These are phyloP conservation scores for Xenus cinereus DNA, from an alignment of 2,113 vertebrate genomes.

Conservation along the genomic window DNA sequence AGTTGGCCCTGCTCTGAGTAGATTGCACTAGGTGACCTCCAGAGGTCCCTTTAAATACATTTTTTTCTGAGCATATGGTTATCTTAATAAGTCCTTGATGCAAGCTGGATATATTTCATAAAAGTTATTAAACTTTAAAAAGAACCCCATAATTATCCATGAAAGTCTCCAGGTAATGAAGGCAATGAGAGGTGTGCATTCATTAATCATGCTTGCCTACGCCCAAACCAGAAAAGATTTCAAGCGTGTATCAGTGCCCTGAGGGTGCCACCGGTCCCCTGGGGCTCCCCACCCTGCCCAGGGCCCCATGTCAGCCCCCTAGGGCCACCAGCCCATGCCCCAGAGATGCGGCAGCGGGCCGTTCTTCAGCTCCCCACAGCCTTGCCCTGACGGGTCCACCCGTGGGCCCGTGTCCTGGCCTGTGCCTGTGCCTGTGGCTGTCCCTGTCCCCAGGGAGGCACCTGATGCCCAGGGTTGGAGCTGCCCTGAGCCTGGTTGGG, in stretches of 20 bases:
- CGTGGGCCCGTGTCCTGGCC: background rate
- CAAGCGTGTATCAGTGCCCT: background rate
- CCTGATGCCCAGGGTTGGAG: background rate
- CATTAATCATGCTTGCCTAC: background rate
- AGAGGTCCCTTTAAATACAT: background rate
- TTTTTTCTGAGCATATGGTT: background rate
- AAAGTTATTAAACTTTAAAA: background rate
- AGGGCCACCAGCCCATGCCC: background rate
- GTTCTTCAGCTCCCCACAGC: background rate
- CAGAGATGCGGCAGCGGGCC: fast-evolving
- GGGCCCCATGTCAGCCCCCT: background rate
- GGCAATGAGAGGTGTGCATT: background rate
- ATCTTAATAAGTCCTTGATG: background rate
- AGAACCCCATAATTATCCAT: background rate
- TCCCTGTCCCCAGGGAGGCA: background rate
- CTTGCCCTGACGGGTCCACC: background rate
- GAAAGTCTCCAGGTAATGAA: background rate
- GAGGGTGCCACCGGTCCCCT: no score
- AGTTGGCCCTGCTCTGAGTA: background rate
- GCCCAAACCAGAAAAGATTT: background rate
- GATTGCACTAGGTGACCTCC: background rate
- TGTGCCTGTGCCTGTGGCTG: background rate
- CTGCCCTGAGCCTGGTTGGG: background rate
- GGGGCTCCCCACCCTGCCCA: no score
- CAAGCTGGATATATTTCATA: background rate